Base-by-base conservation (phyloP, 2,888 invertebrate genomes). In the Cremastinae sp. region DNA sequence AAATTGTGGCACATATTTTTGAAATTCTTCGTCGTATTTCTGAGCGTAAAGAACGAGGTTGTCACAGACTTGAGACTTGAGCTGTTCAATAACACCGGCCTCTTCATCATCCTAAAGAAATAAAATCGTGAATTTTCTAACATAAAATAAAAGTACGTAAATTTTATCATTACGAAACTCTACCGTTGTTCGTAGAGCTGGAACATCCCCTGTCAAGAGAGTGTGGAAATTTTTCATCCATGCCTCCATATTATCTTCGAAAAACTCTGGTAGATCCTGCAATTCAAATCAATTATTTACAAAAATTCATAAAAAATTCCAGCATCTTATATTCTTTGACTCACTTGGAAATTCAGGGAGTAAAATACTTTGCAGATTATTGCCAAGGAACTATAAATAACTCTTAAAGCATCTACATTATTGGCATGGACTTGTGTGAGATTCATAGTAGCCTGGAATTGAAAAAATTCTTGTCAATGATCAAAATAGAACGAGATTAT, bases 11-110 rank as follows among this genome's bases (percentile, higher is more conserved):
- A 99, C 93, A 90, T 95, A 97, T 0, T 95, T 94, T 9, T 94
- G 93, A 90, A 99, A 99, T 88, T 99, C 99, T 90, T 99, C 99
- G 86, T 98, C 98, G 86, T 99, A 99, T 88, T 98, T 98, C 84
- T 97, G 96, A 0, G 99, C 98, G 90, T 98, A 99, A 68, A 99
- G 91, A 0, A 95, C 93, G 9, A 98, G 94, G 87, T 98, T 98
- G 88, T 98, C 98, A 90, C 99, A 99, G 41, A 99, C 95, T 91
- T 98, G 98, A 0, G 98, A 96, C 80, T 97, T 96, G 0, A 98
- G 91, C 85, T 97, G 95, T 88, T 98, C 98, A 85, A 98, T 91
- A 0, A 97, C 92, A 0, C 98, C 97, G 0, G 97, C 94, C 83
- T 96, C 96, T 77, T 97, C 96, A 56, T 96, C 95, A 78, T 94